Evolutionary conservation across 2,113 vertebrate species (phyloP).

Genomic region (Pipra filicauda): DNA sequence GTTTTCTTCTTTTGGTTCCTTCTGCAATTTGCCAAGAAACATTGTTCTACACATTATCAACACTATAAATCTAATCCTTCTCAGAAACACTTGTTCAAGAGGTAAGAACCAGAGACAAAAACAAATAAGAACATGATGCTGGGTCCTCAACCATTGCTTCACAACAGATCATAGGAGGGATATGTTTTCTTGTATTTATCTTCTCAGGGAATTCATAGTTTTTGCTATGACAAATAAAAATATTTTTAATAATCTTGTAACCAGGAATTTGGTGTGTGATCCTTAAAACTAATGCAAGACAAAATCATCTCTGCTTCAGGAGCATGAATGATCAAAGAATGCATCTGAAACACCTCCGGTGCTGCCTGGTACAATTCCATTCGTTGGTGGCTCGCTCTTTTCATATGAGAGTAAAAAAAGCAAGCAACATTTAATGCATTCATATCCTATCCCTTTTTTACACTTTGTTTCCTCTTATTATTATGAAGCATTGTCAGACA

Average conservation of each 20-base stretch:
- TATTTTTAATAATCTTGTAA: constrained; percentile 45
- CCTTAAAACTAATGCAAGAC: neutral
- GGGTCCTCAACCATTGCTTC: neutral
- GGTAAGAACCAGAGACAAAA: constrained; percentile 14
- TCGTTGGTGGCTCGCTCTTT: neutral
- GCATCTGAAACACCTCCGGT: neutral
- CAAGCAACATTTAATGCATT: neutral
- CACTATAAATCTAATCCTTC: constrained; percentile 30
- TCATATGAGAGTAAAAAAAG: neutral
- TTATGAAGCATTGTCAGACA: neutral
- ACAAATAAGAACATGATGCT: neutral
- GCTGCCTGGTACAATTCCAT: neutral
- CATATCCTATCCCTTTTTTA: neutral
- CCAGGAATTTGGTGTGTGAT: neutral
- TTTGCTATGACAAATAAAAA: constrained; percentile 50
- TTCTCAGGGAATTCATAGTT: neutral
- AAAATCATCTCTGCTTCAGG: neutral
- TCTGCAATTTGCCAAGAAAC: neutral
- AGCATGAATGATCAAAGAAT: neutral
- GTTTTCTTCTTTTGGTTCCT: neutral
- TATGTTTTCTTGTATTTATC: neutral
- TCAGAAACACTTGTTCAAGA: constrained; percentile 33
- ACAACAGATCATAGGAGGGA: neutral
- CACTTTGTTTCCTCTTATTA: neutral
- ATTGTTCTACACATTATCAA: neutral